Evolutionary conservation across 2,797 vertebrate genomes (phyloP).

Genomic region (Argentina silus): DNA sequence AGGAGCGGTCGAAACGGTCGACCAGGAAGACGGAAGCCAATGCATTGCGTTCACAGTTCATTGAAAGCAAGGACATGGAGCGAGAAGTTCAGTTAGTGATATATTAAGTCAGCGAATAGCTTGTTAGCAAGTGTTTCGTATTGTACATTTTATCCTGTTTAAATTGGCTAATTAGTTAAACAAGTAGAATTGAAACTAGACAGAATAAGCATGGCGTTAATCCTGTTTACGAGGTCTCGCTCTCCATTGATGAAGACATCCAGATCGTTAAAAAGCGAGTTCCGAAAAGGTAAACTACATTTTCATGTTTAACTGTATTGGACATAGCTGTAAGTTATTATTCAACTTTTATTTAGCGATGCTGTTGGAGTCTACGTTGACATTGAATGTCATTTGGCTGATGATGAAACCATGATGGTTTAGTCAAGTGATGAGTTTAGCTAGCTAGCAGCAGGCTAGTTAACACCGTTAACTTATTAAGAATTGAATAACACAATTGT

Average conservation of each 20-base stretch:
- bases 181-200: neutral
- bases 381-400: neutral
- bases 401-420: too few relatives aligned
- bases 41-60: constrained; percentile 20
- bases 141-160: neutral
- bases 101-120: constrained; percentile 20
- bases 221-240: constrained; percentile 78
- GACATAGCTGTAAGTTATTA: neutral
- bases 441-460: too few relatives aligned
- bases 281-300: constrained; percentile 73
- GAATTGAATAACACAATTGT: too few relatives aligned
- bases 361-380: neutral
- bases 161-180: neutral
- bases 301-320: neutral
- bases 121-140: neutral
- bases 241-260: constrained; percentile 78
- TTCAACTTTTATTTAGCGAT: neutral
- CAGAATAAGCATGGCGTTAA: constrained; percentile 76
- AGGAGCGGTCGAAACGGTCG: too few relatives aligned
- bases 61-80: constrained; percentile 67
- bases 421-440: too few relatives aligned
- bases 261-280: constrained; percentile 75
- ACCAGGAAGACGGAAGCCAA: constrained; percentile 39
- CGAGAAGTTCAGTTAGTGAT: constrained; percentile 26
- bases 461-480: too few relatives aligned